Percentiles rank a stretch among this genome's conserved stretches.
These are phyloP conservation scores for Platanista minor DNA, from an alignment of 2,113 vertebrate species.

Conservation along the genomic window DNA sequence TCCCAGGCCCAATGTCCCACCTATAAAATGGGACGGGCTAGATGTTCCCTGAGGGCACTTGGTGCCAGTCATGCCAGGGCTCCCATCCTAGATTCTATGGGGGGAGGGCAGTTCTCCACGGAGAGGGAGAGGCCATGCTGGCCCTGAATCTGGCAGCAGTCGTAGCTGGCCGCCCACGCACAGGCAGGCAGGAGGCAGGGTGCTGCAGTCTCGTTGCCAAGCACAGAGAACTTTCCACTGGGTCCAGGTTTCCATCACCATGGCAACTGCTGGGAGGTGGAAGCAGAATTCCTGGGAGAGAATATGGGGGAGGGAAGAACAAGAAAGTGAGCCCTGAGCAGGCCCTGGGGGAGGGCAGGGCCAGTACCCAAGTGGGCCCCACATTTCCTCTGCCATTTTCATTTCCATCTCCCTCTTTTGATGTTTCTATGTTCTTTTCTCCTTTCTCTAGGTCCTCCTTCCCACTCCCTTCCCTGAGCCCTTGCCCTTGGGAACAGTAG, in stretches of 20 bases:
- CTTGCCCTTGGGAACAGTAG: background rate
- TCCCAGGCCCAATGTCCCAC: background rate
- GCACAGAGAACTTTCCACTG: slow-evolving; percentile 67
- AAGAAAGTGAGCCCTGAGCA: background rate
- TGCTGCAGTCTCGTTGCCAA: slow-evolving; percentile 59
- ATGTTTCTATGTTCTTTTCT: background rate
- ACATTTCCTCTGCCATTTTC: background rate
- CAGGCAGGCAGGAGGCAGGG: slow-evolving; percentile 52
- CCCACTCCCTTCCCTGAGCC: background rate
- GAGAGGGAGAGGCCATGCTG: background rate
- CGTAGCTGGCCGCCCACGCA: slow-evolving; percentile 45
- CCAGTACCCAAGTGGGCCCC: background rate
- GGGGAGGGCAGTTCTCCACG: background rate
- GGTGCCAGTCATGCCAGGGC: background rate
- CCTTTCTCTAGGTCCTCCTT: background rate
- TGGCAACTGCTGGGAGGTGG: slow-evolving; percentile 52
- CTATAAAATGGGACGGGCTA: background rate
- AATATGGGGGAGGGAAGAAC: background rate
- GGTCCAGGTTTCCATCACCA: slow-evolving; percentile 68
- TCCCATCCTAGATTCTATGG: background rate
- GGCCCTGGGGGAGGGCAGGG: background rate
- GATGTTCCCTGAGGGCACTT: background rate
- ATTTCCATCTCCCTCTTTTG: background rate
- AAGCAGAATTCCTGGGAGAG: slow-evolving; percentile 46
- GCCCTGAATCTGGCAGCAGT: slow-evolving; percentile 39